Evolutionary conservation across 2,797 vertebrate species (phyloP), one percentile per base, ranked within the genome.

Genomic region (Uromys caudimaculatus): DNA sequence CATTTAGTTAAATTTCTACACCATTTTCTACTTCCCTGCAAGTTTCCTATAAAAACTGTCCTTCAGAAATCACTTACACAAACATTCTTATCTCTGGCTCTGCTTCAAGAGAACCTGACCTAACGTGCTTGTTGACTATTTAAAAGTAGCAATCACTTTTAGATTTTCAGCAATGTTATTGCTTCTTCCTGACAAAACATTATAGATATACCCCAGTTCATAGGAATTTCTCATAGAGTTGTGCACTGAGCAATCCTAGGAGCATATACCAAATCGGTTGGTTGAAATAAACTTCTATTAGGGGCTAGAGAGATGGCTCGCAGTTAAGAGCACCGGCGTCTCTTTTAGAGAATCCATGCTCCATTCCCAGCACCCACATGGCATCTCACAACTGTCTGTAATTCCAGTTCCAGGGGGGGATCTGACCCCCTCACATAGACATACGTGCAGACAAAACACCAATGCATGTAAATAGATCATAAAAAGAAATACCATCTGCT

Each of bases 11-110:
- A 79, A 35, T 38, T 23, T 91, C 44, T 24, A 44, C 2, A 52
- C 10, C 24, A 75, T 52, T 73, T 75, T 86, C 81, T 3, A 41
- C 56, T 50, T 58, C 9, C 38, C 38, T 35, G 8, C 4, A 47
- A 41, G 19, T 89, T 82, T 93, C 60, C 41, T 32, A 5, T 75
- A 73, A 95, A 94, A 84, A 38, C 12, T 52, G 56, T 41, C 54
- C 27, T 64, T 94, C 75, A 86, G 73, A 95, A 95, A 60, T 76
- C 89, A 93, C 29, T 88, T 62, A 81, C 13, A 82, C 41, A 47
- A 67, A 86, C 47, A 97, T 54, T 54, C 7, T 21, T 81, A 86
- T 83, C 56, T 69, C 76, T 76, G n/a, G 60, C 23, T 95, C 50
- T 93, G 67, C 38, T 83, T 88, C 32, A 92, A 64, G 77, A 60